Evolutionary conservation across 2,888 invertebrate species (phyloP).

Genomic region (Drosophila pseudotalamancana): DNA sequence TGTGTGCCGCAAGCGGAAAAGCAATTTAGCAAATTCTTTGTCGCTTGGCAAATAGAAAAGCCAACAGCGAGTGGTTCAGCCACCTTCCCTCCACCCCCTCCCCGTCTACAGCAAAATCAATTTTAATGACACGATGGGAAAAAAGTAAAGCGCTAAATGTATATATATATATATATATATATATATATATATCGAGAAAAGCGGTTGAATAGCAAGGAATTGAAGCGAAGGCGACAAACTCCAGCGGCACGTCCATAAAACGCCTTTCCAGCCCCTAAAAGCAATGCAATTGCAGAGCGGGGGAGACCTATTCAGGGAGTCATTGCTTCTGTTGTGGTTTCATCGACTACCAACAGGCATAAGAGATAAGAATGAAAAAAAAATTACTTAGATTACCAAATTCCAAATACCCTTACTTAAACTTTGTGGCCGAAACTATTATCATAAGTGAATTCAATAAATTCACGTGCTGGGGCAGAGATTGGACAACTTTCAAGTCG

Average conservation of each 20-base stretch:
- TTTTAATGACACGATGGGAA: slow-evolving; percentile 70
- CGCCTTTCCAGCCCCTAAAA: slow-evolving; percentile 1
- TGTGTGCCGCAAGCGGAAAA: slow-evolving; percentile 61
- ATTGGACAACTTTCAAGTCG: neutral
- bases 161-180: slow-evolving; percentile 33
- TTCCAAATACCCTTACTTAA: slow-evolving; percentile 16
- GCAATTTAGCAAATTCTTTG: slow-evolving; percentile 79
- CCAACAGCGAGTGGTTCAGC: slow-evolving; percentile 52
- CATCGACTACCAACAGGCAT: slow-evolving; percentile 5
- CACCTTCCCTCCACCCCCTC: neutral
- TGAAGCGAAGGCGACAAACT: slow-evolving; percentile 52
- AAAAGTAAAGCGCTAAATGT: slow-evolving; percentile 42
- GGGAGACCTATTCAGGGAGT: slow-evolving; percentile 43
- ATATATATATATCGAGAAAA: slow-evolving; percentile 32
- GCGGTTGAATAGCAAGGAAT: slow-evolving; percentile 35
- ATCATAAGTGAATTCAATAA: neutral
- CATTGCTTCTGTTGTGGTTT: slow-evolving; percentile 37
- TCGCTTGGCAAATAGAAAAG: slow-evolving; percentile 72
- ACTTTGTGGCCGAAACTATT: neutral
- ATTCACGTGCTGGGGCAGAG: neutral
- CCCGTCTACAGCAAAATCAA: slow-evolving; percentile 64
- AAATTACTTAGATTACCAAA: neutral
- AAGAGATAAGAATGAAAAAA: neutral
- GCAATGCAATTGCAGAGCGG: slow-evolving; percentile 28
- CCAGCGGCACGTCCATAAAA: slow-evolving; percentile 64